Evolutionary conservation across 2,113 vertebrate genomes (phyloP).

Genomic region (Thunnus thynnus): DNA sequence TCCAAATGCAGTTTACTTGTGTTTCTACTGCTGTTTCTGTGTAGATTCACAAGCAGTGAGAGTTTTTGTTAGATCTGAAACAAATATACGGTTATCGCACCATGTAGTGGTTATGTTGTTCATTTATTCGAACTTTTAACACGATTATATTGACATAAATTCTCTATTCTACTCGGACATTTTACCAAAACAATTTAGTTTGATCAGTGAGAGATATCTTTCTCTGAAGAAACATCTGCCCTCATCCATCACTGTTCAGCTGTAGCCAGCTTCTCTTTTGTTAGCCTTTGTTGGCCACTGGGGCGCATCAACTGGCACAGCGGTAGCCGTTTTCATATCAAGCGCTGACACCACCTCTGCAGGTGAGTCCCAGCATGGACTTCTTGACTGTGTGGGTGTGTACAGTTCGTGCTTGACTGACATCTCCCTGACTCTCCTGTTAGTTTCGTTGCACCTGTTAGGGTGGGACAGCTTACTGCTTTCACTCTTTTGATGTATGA

Average conservation of each 20-base stretch:
- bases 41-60: too few relatives aligned
- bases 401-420: constrained; percentile 16
- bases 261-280: constrained; percentile 15
- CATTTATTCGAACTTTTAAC: too few relatives aligned
- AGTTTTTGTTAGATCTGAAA: too few relatives aligned
- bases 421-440: constrained; percentile 32
- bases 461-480: constrained; percentile 1
- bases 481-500: not conserved
- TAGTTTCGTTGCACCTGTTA: constrained; percentile 49
- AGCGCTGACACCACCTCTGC: not conserved
- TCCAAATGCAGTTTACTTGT: not conserved
- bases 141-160: too few relatives aligned
- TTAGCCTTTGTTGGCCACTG: constrained; percentile 33
- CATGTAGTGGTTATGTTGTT: too few relatives aligned
- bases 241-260: not conserved
- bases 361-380: constrained; percentile 17
- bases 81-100: too few relatives aligned
- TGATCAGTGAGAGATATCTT: too few relatives aligned
- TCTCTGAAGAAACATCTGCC: not conserved
- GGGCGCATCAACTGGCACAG: not conserved
- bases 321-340: not conserved
- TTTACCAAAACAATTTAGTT: too few relatives aligned
- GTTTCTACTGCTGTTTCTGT: not conserved
- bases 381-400: not conserved
- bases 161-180: too few relatives aligned